phyloP scores from a whole-genome alignment of 2,888 invertebrate genomes.

The Cenopis cana region DNA sequence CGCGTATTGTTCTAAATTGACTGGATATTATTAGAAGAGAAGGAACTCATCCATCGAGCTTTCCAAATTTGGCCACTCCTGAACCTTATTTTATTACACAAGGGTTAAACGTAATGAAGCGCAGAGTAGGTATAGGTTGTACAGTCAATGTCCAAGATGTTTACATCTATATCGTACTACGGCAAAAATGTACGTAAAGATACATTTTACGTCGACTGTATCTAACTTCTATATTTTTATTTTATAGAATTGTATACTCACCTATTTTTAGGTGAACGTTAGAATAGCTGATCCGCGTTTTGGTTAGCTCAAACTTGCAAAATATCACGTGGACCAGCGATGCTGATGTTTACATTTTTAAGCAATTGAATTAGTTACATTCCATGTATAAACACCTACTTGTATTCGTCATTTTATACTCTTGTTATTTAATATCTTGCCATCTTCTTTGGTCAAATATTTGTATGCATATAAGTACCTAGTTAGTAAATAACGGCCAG shows the following conservation, averaged over 20 bases:
- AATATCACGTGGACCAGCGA: too few relatives aligned
- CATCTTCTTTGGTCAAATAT: slow-evolving; percentile 25
- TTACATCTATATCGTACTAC: too few relatives aligned
- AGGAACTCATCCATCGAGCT: background rate
- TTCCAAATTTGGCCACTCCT: background rate
- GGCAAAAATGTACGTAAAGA: too few relatives aligned
- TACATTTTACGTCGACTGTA: background rate
- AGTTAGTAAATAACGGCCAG: slow-evolving; percentile 12
- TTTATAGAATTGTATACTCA: background rate
- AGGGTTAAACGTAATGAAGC: too few relatives aligned
- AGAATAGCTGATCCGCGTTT: too few relatives aligned
- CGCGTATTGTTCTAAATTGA: background rate
- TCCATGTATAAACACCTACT: slow-evolving; percentile 12
- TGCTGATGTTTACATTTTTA: too few relatives aligned
- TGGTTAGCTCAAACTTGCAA: too few relatives aligned
- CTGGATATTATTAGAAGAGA: background rate
- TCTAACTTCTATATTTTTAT: background rate
- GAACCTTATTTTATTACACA: too few relatives aligned
- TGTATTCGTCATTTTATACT: slow-evolving; percentile 30
- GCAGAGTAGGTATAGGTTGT: background rate
- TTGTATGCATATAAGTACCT: slow-evolving; percentile 17
- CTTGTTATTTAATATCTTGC: slow-evolving; percentile 37
- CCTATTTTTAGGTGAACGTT: background rate
- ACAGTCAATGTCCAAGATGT: too few relatives aligned
- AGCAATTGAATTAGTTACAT: background rate